A percentile compares a stretch with the other conserved stretches of the same genome.
phyloP scores from a whole-genome alignment of 1,140 invertebrate species.

The Phymastichus coffea region DNA sequence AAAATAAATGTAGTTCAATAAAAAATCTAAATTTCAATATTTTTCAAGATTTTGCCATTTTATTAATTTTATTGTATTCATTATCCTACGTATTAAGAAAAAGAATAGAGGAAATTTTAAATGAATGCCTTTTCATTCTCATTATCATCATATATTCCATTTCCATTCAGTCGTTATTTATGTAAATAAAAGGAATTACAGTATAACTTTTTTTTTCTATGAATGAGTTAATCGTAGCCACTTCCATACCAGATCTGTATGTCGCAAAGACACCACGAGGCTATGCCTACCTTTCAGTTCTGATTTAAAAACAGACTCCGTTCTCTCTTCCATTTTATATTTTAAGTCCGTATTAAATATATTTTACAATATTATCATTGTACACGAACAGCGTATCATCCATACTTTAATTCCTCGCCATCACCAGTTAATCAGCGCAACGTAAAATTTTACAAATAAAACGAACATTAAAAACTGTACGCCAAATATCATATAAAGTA shows the following conservation, averaged over 20 bases:
- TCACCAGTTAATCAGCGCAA: conserved; percentile 41
- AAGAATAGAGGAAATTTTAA: conserved; percentile 30
- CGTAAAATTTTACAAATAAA: conserved; percentile 12
- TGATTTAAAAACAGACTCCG: conserved; percentile 45
- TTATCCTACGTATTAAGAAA: conserved; percentile 36
- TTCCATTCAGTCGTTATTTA: conserved; percentile 45
- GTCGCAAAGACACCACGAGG: conserved; percentile 18
- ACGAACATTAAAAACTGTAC: conserved; percentile 19
- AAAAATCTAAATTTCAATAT: conserved; percentile 29
- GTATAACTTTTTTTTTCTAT: conserved; percentile 44
- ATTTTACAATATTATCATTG: conserved; percentile 57
- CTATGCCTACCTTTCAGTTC: conserved; percentile 29
- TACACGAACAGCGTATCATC: conserved; percentile 54
- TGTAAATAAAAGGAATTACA: conserved; percentile 46
- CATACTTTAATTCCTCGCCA: conserved; percentile 34
- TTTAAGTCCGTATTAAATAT: conserved; percentile 54
- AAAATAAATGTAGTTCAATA: not conserved
- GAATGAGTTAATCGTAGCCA: conserved; percentile 44
- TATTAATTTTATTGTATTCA: too few relatives aligned
- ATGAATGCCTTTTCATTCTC: conserved; percentile 10
- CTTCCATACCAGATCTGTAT: conserved; percentile 43
- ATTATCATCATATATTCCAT: conserved; percentile 44
- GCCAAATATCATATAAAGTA: conserved; percentile 16
- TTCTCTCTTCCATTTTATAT: conserved; percentile 32
- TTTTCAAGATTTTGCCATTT: conserved; percentile 40